Evolutionary conservation across 2,113 vertebrate genomes (phyloP), one percentile per base, ranked within the genome.

Genomic region (Rhinogobius similis): DNA sequence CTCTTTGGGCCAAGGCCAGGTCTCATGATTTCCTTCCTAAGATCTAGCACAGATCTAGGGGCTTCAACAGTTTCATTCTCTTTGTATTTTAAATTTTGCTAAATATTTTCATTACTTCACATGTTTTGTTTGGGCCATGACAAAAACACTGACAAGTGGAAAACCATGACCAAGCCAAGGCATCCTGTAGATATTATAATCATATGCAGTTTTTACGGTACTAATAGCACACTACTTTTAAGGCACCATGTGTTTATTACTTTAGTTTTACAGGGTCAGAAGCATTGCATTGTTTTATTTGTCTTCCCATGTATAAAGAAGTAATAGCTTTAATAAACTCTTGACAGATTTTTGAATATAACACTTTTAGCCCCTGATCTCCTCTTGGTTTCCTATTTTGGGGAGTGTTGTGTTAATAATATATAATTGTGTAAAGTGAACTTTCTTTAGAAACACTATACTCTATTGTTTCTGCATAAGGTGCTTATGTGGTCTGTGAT

Each of bases 1-100:
- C 85, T 98, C 95, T 43, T 88, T 97, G 39, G 96, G 95, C 12
- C 96, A 97, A 79, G 97, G 96, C 46, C 96, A 97, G 94, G 95
- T 98, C 63, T 86, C 86, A 38, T 4, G 3, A 61, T 32, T n/a
- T 0, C 13, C 7, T 32, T 36, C 18, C 4, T 10, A 1, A 5
- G 11, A 27, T 27, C 27, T 21, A 11, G 23, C 18, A 48, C 46
- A 48, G 10, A 41, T 41, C 39, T 41, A 12, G 39, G 32, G 6
- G 32, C 43, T 44, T 44, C 13, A 44, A 44, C 13, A 44, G 43
- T 5, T 44, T 44, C 4, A 44, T 4, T n/a, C 21, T 23, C 20
- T 50, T 18, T 21, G n/a, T n/a, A 21, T 21, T 9, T 20, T 12
- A 41, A 12, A 8, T 44, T 36, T 2, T 18, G 43, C 46, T n/a